These are phyloP conservation scores for Aphaenogaster floridana DNA, from an alignment of 1,140 invertebrate species.

Conservation along the genomic window DNA sequence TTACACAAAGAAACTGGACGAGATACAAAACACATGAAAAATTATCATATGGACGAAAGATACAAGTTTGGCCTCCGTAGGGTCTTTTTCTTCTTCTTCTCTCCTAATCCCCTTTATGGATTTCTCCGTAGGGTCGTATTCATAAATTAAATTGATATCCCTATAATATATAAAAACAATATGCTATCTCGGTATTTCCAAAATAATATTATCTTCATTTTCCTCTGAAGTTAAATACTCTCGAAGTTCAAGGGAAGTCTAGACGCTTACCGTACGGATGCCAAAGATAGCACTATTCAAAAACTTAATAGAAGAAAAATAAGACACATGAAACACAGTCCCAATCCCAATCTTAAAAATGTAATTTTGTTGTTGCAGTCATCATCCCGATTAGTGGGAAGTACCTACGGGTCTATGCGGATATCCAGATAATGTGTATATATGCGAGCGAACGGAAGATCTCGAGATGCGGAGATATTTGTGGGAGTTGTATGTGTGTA, in stretches of 20 bases:
- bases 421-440: constrained; percentile 17
- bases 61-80: constrained; percentile 16
- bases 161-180: background rate
- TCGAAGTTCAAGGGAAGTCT: background rate
- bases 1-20: constrained; percentile 26
- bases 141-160: background rate
- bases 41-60: background rate
- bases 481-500: constrained; percentile 64
- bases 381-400: constrained; percentile 14
- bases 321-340: constrained; percentile 1
- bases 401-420: constrained; percentile 31
- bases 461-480: constrained; percentile 51
- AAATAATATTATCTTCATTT: background rate
- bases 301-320: constrained; percentile 1
- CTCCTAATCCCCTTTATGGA: too few species aligned
- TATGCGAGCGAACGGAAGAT: constrained; percentile 54
- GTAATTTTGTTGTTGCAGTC: constrained; percentile 3
- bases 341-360: background rate
- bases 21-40: constrained; percentile 40
- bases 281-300: background rate
- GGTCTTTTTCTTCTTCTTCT: background rate
- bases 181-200: background rate
- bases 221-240: background rate
- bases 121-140: background rate
- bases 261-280: constrained; percentile 1